Conservation (phyloP, 1,140 invertebrate genomes). For the Charaxes varanes region DNA sequence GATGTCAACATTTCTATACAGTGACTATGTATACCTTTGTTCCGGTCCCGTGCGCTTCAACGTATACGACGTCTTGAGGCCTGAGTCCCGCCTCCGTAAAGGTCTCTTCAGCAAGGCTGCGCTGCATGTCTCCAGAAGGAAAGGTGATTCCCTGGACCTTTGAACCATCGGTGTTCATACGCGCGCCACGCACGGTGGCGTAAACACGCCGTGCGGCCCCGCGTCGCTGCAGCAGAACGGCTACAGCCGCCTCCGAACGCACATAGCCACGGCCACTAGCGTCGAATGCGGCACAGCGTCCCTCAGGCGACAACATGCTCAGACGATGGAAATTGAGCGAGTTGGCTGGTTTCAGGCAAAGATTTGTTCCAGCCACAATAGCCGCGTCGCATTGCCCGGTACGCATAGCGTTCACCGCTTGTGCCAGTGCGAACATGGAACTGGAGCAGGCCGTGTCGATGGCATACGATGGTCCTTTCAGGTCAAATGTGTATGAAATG, state of each 20-base stretch:
- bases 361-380: slow-evolving; percentile 89
- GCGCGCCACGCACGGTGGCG: slow-evolving; percentile 88
- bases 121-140: slow-evolving; percentile 91
- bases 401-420: slow-evolving; percentile 89
- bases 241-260: slow-evolving; percentile 90
- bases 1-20: neutral
- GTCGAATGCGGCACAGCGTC: slow-evolving; percentile 96
- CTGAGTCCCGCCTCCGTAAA: slow-evolving; percentile 89
- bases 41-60: slow-evolving; percentile 97
- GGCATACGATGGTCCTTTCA: slow-evolving; percentile 92
- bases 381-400: slow-evolving; percentile 93
- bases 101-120: slow-evolving; percentile 87
- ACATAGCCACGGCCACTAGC: slow-evolving; percentile 93
- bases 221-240: slow-evolving; percentile 87
- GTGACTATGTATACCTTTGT: slow-evolving; percentile 80
- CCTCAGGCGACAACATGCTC: slow-evolving; percentile 90
- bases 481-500: slow-evolving; percentile 96
- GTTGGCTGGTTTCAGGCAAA: slow-evolving; percentile 90
- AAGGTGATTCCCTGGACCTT: slow-evolving; percentile 94
- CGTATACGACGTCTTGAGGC: slow-evolving; percentile 87
- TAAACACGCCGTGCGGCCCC: slow-evolving; percentile 87
- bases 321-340: slow-evolving; percentile 95
- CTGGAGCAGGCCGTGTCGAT: slow-evolving; percentile 98
- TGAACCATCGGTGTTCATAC: slow-evolving; percentile 92
- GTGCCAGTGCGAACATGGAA: slow-evolving; percentile 90